Percentiles rank a stretch among this genome's conserved stretches.
Evolutionary conservation across 2,797 vertebrate species (phyloP).

Genomic region (Salarias fasciatus): DNA sequence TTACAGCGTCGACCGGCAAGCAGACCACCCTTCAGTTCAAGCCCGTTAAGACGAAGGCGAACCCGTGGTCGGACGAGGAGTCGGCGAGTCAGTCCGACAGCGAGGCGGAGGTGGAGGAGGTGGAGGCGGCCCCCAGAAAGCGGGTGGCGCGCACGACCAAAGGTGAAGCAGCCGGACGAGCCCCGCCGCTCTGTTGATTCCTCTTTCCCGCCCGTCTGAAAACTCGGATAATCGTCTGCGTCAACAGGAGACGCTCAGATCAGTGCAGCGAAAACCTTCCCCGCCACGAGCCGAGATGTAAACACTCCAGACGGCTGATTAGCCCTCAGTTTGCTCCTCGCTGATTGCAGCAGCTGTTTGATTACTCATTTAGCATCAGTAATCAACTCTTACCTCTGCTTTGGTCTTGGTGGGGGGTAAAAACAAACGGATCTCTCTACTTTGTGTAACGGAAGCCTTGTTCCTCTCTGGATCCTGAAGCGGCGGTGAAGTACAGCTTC

Average conservation of each 20-base stretch:
- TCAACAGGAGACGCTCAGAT: too few relatives aligned
- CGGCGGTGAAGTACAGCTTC: conserved; percentile 67
- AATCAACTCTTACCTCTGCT: neutral
- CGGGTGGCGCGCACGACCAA: conserved; percentile 75
- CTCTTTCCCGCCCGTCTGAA: too few relatives aligned
- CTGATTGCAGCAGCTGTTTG: neutral
- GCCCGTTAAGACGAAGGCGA: conserved; percentile 84
- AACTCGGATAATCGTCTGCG: too few relatives aligned
- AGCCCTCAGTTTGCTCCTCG: neutral
- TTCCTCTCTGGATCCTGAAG: conserved; percentile 31
- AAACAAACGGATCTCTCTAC: too few relatives aligned
- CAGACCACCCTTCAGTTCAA: conserved; percentile 92
- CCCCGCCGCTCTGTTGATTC: too few relatives aligned
- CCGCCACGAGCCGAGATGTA: neutral
- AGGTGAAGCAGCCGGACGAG: conserved; percentile 78
- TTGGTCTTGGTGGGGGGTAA: neutral
- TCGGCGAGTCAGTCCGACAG: conserved; percentile 56
- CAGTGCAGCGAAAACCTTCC: neutral
- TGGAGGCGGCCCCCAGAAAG: conserved; percentile 64
- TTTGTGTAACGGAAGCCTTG: too few relatives aligned
- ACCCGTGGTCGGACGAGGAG: conserved; percentile 84
- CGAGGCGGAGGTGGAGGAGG: conserved; percentile 40
- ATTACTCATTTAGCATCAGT: neutral
- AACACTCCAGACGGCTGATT: conserved; percentile 17
- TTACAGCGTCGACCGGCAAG: conserved; percentile 70